These are phyloP conservation scores for Trissolcus japonicus DNA, from an alignment of 2,888 invertebrate genomes.

Conservation along the genomic window DNA sequence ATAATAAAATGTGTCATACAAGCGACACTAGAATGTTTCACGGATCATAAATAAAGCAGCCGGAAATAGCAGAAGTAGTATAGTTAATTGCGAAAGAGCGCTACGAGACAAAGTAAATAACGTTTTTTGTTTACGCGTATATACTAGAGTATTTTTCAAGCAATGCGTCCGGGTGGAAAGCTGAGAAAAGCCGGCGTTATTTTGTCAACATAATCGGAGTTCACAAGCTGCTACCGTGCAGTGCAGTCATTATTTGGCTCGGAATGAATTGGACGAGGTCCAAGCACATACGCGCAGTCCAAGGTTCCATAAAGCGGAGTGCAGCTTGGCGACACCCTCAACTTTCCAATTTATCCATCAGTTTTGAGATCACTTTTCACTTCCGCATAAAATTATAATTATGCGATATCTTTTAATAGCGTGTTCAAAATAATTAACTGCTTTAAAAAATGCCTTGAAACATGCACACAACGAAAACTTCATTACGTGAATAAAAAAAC, in stretches of 20 bases:
- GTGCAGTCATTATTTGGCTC: slow-evolving; percentile 39
- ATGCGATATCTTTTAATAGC: background rate
- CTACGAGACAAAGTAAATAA: slow-evolving; percentile 2
- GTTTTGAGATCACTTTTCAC: too few species aligned
- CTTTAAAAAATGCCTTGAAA: too few species aligned
- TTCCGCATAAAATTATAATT: slow-evolving; percentile 24
- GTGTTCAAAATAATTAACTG: too few species aligned
- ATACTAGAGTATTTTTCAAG: slow-evolving; percentile 23
- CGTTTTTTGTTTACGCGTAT: slow-evolving; percentile 1
- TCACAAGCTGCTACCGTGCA: slow-evolving; percentile 27
- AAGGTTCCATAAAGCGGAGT: slow-evolving; percentile 46
- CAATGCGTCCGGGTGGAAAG: slow-evolving; percentile 27
- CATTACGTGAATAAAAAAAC: too few species aligned
- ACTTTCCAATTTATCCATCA: slow-evolving; percentile 23
- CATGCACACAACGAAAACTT: too few species aligned
- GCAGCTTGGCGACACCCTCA: slow-evolving; percentile 33
- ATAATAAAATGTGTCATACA: too few species aligned
- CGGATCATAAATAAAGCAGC: slow-evolving; percentile 9
- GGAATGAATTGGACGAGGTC: slow-evolving; percentile 37
- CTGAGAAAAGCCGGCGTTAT: slow-evolving; percentile 28
- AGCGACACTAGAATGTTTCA: background rate
- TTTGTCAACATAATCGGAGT: slow-evolving; percentile 23
- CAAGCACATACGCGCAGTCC: slow-evolving; percentile 35
- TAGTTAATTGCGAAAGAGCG: slow-evolving; percentile 15
- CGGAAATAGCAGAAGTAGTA: slow-evolving; percentile 11